A percentile compares a stretch with the other conserved stretches of the same genome.
Evolutionary conservation across 2,797 vertebrate genomes (phyloP).

Genomic region (Cheirogaleus major): DNA sequence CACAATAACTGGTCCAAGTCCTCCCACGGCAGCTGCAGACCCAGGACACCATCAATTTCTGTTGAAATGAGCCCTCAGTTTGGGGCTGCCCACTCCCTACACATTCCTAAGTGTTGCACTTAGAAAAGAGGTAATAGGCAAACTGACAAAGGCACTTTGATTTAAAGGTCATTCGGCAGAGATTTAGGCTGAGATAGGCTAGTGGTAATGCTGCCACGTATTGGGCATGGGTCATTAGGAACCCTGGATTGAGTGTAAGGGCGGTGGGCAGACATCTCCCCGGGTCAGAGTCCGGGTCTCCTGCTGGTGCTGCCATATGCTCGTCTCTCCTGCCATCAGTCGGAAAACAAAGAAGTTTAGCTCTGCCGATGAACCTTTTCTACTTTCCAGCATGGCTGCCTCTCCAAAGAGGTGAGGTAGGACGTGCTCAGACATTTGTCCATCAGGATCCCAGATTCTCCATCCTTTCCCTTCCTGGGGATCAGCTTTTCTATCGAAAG

Average conservation of each 20-base stretch:
- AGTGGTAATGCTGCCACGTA: neutral
- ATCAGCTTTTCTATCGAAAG: neutral
- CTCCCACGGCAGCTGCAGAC: neutral
- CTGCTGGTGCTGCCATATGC: rapidly evolving
- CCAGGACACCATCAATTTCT: neutral
- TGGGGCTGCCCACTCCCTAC: neutral
- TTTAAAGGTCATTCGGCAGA: neutral
- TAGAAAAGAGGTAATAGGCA: no score
- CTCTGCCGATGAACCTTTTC: neutral
- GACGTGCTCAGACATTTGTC: neutral
- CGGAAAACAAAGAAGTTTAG: neutral
- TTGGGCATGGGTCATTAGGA: neutral
- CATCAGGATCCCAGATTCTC: neutral
- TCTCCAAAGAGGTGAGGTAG: neutral
- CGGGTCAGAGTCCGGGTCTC: neutral
- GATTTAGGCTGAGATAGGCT: neutral
- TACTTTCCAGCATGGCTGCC: neutral
- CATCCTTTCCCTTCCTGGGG: neutral
- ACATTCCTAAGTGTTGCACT: neutral
- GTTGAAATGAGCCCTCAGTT: neutral
- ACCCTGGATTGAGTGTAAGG: rapidly evolving
- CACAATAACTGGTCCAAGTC: neutral
- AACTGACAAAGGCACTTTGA: neutral
- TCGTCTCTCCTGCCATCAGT: neutral
- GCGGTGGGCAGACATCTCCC: neutral